Percentiles rank a stretch among this genome's conserved stretches.
phyloP scores from a whole-genome alignment of 2,888 invertebrate species.

The Eutolmus rufibarbis region DNA sequence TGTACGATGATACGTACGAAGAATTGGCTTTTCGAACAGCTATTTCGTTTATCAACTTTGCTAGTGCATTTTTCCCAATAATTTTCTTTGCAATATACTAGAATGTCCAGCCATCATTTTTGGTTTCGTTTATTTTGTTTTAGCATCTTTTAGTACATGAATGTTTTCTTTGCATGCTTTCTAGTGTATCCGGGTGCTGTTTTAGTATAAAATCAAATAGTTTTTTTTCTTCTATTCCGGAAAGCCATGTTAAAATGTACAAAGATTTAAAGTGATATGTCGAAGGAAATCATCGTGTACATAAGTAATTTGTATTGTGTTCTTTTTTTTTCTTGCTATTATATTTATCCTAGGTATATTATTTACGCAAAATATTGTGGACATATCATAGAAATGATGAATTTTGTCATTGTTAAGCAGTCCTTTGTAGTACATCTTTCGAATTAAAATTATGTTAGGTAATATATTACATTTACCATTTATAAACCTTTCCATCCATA shows the following conservation, averaged over 20 bases:
- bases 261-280: not conserved
- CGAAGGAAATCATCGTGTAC: not conserved
- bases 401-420: not conserved
- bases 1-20: not conserved
- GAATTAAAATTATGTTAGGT: no score
- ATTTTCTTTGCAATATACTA: not conserved
- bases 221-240: not conserved
- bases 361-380: not conserved
- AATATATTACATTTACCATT: not conserved
- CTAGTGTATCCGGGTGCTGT: not conserved
- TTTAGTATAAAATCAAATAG: not conserved
- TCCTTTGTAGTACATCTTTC: no score
- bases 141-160: not conserved
- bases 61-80: not conserved
- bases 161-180: not conserved
- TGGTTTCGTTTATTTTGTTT: not conserved
- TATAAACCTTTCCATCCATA: not conserved
- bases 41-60: not conserved
- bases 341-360: not conserved
- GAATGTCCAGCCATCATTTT: not conserved
- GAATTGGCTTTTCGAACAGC: not conserved
- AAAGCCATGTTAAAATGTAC: not conserved
- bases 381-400: not conserved
- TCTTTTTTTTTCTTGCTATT: not conserved
- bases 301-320: not conserved